These are phyloP conservation scores for Conus ventricosus DNA, from an alignment of 1,140 invertebrate species.

Conservation along the genomic window DNA sequence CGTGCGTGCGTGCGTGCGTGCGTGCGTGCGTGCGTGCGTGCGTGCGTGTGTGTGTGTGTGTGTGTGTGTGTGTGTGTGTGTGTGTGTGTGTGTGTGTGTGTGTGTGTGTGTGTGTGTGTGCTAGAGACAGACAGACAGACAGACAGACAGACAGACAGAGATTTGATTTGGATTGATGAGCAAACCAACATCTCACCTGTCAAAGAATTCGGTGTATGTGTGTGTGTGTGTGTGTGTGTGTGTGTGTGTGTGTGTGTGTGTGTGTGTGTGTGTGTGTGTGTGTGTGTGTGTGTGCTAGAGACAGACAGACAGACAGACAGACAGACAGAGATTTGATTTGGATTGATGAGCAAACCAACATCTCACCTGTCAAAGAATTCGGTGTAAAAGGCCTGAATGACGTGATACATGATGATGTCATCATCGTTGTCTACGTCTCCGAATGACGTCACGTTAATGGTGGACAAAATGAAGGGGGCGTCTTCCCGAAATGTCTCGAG, in stretches of 20 bases:
- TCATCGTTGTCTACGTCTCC: background rate
- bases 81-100: too few species aligned
- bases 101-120: background rate
- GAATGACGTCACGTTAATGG: slow-evolving; percentile 16
- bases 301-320: background rate
- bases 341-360: too few species aligned
- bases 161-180: too few species aligned
- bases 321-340: background rate
- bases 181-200: too few species aligned
- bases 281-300: too few species aligned
- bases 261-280: too few species aligned
- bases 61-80: too few species aligned
- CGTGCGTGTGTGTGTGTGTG: too few species aligned
- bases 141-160: background rate
- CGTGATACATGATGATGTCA: background rate
- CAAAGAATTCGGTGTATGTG: background rate
- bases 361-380: background rate
- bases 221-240: too few species aligned
- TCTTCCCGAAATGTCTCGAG: slow-evolving; percentile 65
- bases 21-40: too few species aligned
- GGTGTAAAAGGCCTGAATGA: slow-evolving; percentile 17
- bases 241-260: too few species aligned
- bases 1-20: too few species aligned
- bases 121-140: background rate
- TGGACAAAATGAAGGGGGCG: slow-evolving; percentile 52